Conservation (phyloP, 2,888 invertebrate genomes). For the Trichogramma evanescens region DNA sequence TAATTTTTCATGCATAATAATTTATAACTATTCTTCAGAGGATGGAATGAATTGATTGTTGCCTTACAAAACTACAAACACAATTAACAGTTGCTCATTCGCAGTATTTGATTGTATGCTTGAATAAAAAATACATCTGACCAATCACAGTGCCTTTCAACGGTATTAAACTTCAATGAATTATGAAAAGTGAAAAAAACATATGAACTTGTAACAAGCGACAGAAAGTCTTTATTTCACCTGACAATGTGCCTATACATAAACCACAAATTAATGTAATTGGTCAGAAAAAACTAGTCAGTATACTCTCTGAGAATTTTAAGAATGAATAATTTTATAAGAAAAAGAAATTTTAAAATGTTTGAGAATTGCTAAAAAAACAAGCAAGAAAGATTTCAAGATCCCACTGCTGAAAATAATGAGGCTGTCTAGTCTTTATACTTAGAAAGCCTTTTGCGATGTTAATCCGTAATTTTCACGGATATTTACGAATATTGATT, state of each 20-base stretch:
- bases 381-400: neutral
- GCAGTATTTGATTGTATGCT: constrained; percentile 6
- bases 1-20: constrained; percentile 7
- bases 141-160: constrained; percentile 18
- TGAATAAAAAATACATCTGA: constrained; percentile 2
- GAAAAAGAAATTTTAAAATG: constrained; percentile 19
- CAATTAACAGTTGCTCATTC: neutral
- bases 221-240: too few species aligned
- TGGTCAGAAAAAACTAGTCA: constrained; percentile 23
- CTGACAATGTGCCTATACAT: constrained; percentile 19
- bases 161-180: constrained; percentile 1
- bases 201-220: neutral
- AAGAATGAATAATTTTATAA: constrained; percentile 4
- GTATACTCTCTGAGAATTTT: constrained; percentile 12
- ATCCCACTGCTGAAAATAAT: constrained; percentile 23
- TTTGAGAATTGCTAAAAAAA: constrained; percentile 18
- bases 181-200: neutral
- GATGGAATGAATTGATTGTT: constrained; percentile 8
- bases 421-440: constrained; percentile 45
- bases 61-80: constrained; percentile 17
- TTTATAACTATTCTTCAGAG: constrained; percentile 7
- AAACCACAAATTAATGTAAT: constrained; percentile 14
- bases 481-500: constrained; percentile 21
- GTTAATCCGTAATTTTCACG: constrained; percentile 25
- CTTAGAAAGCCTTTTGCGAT: constrained; percentile 35